Percentiles rank a stretch among this genome's conserved stretches.
phyloP scores from a whole-genome alignment of 2,113 vertebrate species.

The Halichoeres trimaculatus region DNA sequence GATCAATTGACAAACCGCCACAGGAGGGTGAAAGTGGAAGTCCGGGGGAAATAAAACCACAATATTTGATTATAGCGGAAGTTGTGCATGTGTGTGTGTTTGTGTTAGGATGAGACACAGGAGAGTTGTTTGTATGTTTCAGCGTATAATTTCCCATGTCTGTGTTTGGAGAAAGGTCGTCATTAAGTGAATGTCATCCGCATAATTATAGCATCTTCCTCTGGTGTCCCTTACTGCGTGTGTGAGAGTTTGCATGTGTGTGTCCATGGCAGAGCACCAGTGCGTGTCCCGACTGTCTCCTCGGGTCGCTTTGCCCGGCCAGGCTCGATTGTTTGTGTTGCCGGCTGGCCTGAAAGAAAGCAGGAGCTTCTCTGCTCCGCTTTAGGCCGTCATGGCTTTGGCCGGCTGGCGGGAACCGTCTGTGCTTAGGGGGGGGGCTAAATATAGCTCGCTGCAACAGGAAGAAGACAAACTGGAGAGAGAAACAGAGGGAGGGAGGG shows the following conservation, averaged over 20 bases:
- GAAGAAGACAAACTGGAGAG: constrained; percentile 59
- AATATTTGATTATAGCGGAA: constrained; percentile 58
- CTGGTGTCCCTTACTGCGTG: constrained; percentile 7
- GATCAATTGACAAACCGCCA: constrained; percentile 48
- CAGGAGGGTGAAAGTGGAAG: constrained; percentile 9
- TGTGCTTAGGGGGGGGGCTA: constrained; percentile 59
- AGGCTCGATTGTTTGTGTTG: constrained; percentile 54
- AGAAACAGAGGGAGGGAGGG: constrained; percentile 41
- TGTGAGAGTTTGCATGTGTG: constrained; percentile 43
- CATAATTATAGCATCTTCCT: constrained; percentile 52
- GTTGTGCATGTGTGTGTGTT: constrained; percentile 4
- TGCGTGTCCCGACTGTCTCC: constrained; percentile 35
- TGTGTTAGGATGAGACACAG: constrained; percentile 3
- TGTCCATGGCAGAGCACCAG: constrained; percentile 49
- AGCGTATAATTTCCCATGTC: constrained; percentile 52
- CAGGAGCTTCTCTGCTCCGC: constrained; percentile 22
- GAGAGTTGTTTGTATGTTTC: constrained; percentile 18
- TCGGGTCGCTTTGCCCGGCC: constrained; percentile 21
- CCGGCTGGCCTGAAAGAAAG: constrained; percentile 24
- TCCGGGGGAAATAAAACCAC: constrained; percentile 12
- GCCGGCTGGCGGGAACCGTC: constrained; percentile 68
- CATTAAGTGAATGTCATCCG: constrained; percentile 58
- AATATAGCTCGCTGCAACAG: constrained; percentile 78
- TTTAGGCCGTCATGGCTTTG: constrained; percentile 53
- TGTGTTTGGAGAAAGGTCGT: constrained; percentile 60